Conservation (phyloP, 2,113 vertebrate genomes). For the Notarius quadriscutis region DNA sequence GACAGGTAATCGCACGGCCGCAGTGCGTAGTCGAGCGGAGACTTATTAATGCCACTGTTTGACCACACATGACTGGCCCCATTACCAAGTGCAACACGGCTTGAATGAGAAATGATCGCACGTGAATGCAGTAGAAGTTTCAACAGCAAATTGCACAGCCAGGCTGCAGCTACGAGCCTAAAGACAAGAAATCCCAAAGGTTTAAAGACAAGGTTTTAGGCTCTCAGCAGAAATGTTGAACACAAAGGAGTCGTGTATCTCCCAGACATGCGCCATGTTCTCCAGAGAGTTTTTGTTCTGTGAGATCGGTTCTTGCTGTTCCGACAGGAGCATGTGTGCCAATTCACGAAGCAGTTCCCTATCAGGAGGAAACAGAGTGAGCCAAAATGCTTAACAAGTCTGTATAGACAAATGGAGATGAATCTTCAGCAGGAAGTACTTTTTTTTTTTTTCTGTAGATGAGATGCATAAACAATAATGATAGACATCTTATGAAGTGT, state of each 20-base stretch:
- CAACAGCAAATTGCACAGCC: not conserved
- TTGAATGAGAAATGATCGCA: constrained; percentile 50
- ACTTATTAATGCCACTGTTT: constrained; percentile 55
- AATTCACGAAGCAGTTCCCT: constrained; percentile 20
- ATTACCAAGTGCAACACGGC: constrained; percentile 42
- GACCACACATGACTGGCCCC: constrained; percentile 53
- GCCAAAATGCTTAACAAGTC: constrained; percentile 21
- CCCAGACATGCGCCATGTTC: constrained; percentile 33
- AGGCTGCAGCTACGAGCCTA: not conserved
- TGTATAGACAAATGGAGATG: constrained; percentile 25
- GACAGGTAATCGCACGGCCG: constrained; percentile 50
- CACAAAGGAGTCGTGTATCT: constrained; percentile 26
- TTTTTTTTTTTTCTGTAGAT: not conserved
- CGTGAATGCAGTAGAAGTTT: constrained; percentile 32
- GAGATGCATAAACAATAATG: constrained; percentile 7
- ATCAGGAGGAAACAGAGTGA: constrained; percentile 14
- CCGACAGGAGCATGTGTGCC: not conserved
- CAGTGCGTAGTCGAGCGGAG: constrained; percentile 24
- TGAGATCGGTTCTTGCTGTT: constrained; percentile 8
- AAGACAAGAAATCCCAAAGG: constrained; percentile 1
- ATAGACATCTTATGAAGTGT: constrained; percentile 2
- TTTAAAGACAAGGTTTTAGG: constrained; percentile 33
- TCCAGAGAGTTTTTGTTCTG: constrained; percentile 29
- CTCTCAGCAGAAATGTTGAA: constrained; percentile 40
- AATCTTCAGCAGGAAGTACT: not conserved